phyloP scores from a whole-genome alignment of 2,797 vertebrate genomes.

The Thunnus albacares region DNA sequence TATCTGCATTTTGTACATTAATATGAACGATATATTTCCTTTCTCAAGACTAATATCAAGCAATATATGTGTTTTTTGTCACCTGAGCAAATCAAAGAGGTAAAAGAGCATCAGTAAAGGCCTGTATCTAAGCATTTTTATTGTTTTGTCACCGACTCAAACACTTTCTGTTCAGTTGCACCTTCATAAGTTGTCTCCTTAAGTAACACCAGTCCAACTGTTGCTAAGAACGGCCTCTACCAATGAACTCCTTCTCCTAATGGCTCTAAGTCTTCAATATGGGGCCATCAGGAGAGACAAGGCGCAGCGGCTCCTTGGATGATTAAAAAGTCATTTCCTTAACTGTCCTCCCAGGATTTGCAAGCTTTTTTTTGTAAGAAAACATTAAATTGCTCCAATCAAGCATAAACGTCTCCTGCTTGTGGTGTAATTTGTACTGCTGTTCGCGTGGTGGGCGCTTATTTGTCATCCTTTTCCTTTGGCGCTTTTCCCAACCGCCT shows the following conservation, averaged over 20 bases:
- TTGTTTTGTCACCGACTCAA: neutral
- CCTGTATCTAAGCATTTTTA: neutral
- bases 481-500: conserved; percentile 88
- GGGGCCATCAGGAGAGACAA: conserved; percentile 90
- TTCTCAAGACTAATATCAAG: neutral
- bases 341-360: conserved; percentile 97
- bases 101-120: neutral
- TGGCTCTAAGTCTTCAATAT: conserved; percentile 88
- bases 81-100: neutral
- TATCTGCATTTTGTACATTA: no score
- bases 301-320: conserved; percentile 90
- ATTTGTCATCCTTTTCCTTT: conserved; percentile 93
- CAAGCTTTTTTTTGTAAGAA: conserved; percentile 85
- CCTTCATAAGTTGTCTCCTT: conserved; percentile 34
- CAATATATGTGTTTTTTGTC: neutral
- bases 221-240: conserved; percentile 64
- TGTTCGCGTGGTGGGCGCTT: conserved; percentile 85
- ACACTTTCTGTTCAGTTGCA: neutral
- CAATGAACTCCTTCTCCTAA: conserved; percentile 81
- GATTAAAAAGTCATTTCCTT: conserved; percentile 99
- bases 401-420: conserved; percentile 92
- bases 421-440: conserved; percentile 91
- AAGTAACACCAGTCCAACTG: conserved; percentile 67
- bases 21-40: no score
- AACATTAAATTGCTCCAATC: conserved; percentile 98